A percentile compares a stretch with the other conserved stretches of the same genome.
These are phyloP conservation scores for Aplodontia rufa DNA, from an alignment of 2,113 vertebrate genomes.

Conservation along the genomic window DNA sequence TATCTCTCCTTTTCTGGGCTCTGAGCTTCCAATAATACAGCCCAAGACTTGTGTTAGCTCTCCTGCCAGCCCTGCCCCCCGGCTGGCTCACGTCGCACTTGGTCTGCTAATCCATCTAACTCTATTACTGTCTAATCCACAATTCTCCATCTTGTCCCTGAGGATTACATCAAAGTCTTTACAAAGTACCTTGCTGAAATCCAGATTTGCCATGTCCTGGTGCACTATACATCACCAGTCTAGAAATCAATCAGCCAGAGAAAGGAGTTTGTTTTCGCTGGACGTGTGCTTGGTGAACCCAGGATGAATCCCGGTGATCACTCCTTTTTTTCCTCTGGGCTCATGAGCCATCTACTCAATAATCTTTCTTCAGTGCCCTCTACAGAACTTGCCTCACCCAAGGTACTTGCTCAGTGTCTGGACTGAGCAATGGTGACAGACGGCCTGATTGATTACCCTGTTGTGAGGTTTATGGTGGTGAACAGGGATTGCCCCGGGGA, in stretches of 20 bases:
- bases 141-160: not conserved
- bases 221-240: not conserved
- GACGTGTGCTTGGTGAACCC: not conserved
- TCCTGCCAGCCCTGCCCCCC: not conserved
- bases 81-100: not conserved
- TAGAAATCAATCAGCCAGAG: not conserved
- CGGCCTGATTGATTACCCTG: not conserved
- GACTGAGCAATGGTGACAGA: not conserved
- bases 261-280: not conserved
- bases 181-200: not conserved
- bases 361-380: not conserved
- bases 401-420: conserved; percentile 39
- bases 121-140: conserved; percentile 17
- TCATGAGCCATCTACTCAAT: not conserved
- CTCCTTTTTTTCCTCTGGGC: not conserved
- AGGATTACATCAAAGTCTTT: conserved; percentile 17
- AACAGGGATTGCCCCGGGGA: not conserved
- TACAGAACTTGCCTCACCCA: not conserved
- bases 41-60: not conserved
- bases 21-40: not conserved
- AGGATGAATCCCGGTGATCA: not conserved
- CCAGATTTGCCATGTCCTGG: not conserved
- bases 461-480: conserved; percentile 7
- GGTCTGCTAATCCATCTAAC: conserved; percentile 40
- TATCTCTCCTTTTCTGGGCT: not conserved